These are phyloP conservation scores for Apomyelois bistriatella DNA, from an alignment of 2,888 invertebrate species.

Conservation along the genomic window DNA sequence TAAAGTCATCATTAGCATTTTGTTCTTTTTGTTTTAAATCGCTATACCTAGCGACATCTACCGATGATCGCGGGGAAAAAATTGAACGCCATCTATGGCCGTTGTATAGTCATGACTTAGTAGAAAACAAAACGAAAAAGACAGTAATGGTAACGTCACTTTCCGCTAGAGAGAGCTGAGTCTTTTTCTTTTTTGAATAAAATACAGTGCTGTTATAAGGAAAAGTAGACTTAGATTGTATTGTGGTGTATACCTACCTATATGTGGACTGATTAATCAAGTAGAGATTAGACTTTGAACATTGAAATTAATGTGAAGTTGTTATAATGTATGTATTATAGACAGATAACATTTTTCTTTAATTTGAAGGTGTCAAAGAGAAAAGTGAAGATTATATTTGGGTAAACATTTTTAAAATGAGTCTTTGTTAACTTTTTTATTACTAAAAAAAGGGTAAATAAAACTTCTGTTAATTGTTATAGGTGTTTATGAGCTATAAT, in stretches of 20 bases:
- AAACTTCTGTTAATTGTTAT: too few species aligned
- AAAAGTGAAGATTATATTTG: too few species aligned
- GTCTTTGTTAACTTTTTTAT: too few species aligned
- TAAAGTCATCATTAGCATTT: too few species aligned
- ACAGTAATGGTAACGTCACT: slow-evolving; percentile 28
- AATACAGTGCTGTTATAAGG: not conserved
- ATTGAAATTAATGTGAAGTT: too few species aligned
- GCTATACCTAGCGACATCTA: slow-evolving; percentile 44
- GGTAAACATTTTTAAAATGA: too few species aligned
- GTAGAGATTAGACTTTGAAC: too few species aligned
- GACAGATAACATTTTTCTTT: too few species aligned
- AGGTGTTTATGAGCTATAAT: too few species aligned
- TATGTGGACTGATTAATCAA: not conserved
- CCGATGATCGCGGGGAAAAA: not conserved
- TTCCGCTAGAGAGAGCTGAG: slow-evolving; percentile 63
- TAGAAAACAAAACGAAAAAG: slow-evolving; percentile 34
- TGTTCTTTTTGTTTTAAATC: slow-evolving; percentile 30
- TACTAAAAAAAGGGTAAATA: too few species aligned
- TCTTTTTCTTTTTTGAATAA: slow-evolving; percentile 39
- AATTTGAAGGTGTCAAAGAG: too few species aligned
- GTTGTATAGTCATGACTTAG: slow-evolving; percentile 10
- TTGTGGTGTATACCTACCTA: not conserved
- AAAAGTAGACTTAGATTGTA: slow-evolving; percentile 8
- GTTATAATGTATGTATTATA: too few species aligned
- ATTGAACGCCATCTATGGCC: slow-evolving; percentile 36